Conservation (phyloP, 2,113 vertebrate species). For the Ciconia maguari region DNA sequence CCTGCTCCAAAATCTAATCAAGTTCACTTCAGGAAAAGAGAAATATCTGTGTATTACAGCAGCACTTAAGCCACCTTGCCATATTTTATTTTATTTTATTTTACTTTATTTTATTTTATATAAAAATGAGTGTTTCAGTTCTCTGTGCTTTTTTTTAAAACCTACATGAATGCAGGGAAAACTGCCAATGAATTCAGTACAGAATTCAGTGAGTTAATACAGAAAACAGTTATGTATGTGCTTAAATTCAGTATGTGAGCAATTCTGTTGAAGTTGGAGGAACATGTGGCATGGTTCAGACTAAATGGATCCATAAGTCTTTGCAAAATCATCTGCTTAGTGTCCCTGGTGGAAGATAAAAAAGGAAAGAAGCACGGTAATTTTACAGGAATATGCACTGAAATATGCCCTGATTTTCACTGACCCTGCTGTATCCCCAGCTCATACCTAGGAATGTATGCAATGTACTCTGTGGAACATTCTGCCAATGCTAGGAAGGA, state of each 20-base stretch:
- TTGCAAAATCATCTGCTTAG: constrained; percentile 45
- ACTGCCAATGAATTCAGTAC: background rate
- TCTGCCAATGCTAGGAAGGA: background rate
- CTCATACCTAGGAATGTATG: background rate
- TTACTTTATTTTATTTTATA: background rate
- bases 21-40: background rate
- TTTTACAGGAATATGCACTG: constrained; percentile 31
- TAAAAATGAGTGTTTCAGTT: background rate
- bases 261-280: constrained; percentile 12
- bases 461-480: background rate
- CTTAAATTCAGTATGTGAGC: constrained; percentile 3
- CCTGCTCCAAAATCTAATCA: background rate
- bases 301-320: constrained; percentile 55
- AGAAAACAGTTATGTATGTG: background rate
- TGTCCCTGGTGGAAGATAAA: constrained; percentile 29
- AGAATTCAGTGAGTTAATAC: background rate
- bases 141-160: background rate
- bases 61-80: background rate
- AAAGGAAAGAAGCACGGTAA: background rate
- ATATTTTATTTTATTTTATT: background rate
- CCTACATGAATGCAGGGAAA: background rate
- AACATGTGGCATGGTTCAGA: constrained; percentile 46
- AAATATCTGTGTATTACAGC: background rate
- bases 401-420: background rate
- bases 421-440: background rate